Percentiles rank a stretch among this genome's conserved stretches.
Evolutionary conservation across 2,888 invertebrate species (phyloP).

Genomic region (Oegoconia quadripuncta): DNA sequence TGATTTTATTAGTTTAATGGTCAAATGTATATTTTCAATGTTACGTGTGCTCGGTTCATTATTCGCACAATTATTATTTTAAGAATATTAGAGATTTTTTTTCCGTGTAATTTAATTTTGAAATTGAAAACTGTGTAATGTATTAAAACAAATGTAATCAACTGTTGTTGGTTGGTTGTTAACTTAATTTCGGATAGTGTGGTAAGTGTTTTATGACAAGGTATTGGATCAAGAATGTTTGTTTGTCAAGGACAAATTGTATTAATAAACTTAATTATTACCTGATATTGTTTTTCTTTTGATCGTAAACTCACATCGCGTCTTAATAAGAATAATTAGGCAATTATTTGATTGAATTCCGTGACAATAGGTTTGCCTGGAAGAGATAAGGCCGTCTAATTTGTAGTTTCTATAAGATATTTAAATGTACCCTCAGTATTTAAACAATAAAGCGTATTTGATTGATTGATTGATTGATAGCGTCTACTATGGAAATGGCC

Average conservation of each 20-base stretch:
- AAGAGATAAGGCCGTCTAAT: too few species aligned
- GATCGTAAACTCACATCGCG: background rate
- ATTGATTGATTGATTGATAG: too few species aligned
- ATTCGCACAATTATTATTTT: slow-evolving; percentile 51
- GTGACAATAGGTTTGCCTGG: too few species aligned
- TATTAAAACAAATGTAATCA: background rate
- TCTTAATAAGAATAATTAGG: too few species aligned
- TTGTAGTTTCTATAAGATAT: too few species aligned
- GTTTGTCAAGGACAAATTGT: slow-evolving; percentile 34
- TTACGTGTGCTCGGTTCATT: slow-evolving; percentile 34
- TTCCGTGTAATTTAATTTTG: background rate
- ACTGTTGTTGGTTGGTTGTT: slow-evolving; percentile 8
- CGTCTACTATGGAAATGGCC: too few species aligned
- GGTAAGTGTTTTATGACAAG: slow-evolving; percentile 19
- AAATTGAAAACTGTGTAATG: background rate
- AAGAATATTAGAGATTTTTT: slow-evolving; percentile 10
- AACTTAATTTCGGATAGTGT: slow-evolving; percentile 11
- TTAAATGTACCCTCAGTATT: too few species aligned
- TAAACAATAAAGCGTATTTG: too few species aligned
- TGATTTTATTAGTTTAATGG: slow-evolving; percentile 48
- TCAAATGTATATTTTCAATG: slow-evolving; percentile 39
- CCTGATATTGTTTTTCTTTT: slow-evolving; percentile 20
- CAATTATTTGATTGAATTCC: too few species aligned
- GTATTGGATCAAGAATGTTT: slow-evolving; percentile 32
- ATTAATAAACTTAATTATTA: slow-evolving; percentile 51